Conservation (phyloP, 2,797 vertebrate species). For the Knipowitschia caucasica region DNA sequence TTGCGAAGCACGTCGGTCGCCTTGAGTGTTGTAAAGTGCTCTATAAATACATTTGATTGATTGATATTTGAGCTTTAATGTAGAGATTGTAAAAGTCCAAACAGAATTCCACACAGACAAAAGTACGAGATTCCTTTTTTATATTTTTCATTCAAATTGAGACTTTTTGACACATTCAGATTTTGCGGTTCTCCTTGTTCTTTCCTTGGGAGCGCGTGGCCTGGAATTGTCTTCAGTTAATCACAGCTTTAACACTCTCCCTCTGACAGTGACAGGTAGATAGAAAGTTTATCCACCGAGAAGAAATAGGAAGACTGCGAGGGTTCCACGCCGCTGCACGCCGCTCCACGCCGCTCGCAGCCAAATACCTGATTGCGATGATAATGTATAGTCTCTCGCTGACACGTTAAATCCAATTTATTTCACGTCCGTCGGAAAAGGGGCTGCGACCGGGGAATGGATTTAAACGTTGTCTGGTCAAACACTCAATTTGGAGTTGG, state of each 20-base stretch:
- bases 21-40: no score
- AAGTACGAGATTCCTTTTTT: no score
- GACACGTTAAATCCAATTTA: background rate
- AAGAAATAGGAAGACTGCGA: background rate
- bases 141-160: no score
- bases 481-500: background rate
- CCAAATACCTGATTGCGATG: background rate
- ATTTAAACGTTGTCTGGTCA: background rate
- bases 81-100: no score
- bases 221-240: background rate
- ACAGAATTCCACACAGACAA: no score
- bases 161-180: background rate
- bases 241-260: background rate
- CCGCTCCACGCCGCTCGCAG: background rate
- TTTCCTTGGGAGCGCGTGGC: background rate
- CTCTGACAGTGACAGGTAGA: background rate
- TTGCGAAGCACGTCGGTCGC: no score
- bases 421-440: background rate
- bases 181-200: background rate
- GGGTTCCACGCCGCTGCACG: background rate
- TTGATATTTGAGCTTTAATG: no score
- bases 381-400: background rate
- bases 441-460: background rate
- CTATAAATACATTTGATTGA: no score
- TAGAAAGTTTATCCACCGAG: background rate